phyloP scores from a whole-genome alignment of 2,888 invertebrate genomes.

The Athalia rosae region DNA sequence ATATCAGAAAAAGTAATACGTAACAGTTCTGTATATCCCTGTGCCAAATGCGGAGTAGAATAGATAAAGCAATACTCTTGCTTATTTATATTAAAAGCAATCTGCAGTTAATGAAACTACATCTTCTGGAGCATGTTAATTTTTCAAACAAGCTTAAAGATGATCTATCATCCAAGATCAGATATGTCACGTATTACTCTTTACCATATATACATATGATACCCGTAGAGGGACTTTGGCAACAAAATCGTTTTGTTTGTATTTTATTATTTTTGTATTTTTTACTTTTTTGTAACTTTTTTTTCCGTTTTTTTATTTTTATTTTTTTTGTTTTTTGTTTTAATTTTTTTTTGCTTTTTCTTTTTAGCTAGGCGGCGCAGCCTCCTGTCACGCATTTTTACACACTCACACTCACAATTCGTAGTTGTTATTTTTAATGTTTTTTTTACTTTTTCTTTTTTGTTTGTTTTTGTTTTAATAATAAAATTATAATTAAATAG shows the following conservation, averaged over 20 bases:
- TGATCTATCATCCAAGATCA: not conserved
- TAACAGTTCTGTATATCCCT: not conserved
- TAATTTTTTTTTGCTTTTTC: conserved; percentile 49
- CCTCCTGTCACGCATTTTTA: conserved; percentile 49
- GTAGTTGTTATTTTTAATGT: conserved; percentile 49
- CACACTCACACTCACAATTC: conserved; percentile 44
- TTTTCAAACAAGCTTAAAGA: not conserved
- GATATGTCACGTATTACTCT: conserved; percentile 25
- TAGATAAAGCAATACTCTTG: not conserved
- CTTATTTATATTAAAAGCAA: not conserved
- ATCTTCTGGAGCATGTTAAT: conserved; percentile 7
- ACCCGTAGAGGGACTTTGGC: conserved; percentile 68
- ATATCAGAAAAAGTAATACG: conserved; percentile 33
- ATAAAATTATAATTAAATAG: conserved; percentile 51
- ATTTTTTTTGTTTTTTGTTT: conserved; percentile 50
- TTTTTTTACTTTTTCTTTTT: conserved; percentile 36
- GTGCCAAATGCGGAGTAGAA: conserved; percentile 10
- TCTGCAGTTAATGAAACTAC: not conserved
- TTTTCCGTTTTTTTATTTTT: conserved; percentile 51
- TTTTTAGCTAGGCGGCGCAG: conserved; percentile 62
- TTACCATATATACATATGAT: conserved; percentile 21
- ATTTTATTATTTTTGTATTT: conserved; percentile 46
- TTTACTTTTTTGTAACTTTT: conserved; percentile 46
- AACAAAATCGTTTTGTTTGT: conserved; percentile 63
- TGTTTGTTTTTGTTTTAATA: conserved; percentile 48